These are phyloP conservation scores for Meghimatium bilineatum DNA, from an alignment of 2,888 invertebrate species.

Conservation along the genomic window DNA sequence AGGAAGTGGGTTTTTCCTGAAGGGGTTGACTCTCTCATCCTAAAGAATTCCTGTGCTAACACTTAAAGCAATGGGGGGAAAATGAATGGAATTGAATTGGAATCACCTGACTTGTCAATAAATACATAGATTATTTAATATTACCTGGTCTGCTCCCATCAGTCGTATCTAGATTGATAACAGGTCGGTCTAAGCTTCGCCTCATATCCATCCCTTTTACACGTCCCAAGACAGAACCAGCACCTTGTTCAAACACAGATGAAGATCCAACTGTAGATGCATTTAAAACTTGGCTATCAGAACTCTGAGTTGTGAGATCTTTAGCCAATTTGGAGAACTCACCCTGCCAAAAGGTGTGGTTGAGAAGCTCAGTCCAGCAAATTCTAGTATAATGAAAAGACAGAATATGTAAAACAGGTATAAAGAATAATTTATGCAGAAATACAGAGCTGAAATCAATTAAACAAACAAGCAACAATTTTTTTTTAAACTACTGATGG, in stretches of 20 bases:
- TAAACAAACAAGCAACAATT: neutral
- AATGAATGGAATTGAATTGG: too few relatives aligned
- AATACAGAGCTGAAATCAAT: neutral
- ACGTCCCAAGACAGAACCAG: conserved; percentile 65
- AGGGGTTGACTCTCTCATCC: too few relatives aligned
- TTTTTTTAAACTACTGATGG: too few relatives aligned
- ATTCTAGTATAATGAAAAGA: conserved; percentile 58
- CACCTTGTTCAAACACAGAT: conserved; percentile 68
- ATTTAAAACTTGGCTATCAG: conserved; percentile 61
- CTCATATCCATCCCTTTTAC: conserved; percentile 65
- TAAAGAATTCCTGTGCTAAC: too few relatives aligned
- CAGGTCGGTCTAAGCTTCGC: conserved; percentile 60
- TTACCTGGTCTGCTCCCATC: conserved; percentile 64
- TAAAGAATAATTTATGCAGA: neutral
- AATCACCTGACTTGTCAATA: too few relatives aligned
- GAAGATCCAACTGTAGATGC: conserved; percentile 60
- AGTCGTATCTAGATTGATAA: conserved; percentile 57
- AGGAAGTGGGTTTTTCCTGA: too few relatives aligned
- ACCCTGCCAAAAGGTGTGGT: conserved; percentile 76
- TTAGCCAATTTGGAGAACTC: conserved; percentile 70
- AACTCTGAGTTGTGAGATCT: conserved; percentile 60
- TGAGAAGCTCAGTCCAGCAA: conserved; percentile 75
- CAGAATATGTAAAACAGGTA: neutral
- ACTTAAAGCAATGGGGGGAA: too few relatives aligned
- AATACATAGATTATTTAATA: neutral